Conservation (phyloP, 1,140 invertebrate species). For the Gryon sp. region DNA sequence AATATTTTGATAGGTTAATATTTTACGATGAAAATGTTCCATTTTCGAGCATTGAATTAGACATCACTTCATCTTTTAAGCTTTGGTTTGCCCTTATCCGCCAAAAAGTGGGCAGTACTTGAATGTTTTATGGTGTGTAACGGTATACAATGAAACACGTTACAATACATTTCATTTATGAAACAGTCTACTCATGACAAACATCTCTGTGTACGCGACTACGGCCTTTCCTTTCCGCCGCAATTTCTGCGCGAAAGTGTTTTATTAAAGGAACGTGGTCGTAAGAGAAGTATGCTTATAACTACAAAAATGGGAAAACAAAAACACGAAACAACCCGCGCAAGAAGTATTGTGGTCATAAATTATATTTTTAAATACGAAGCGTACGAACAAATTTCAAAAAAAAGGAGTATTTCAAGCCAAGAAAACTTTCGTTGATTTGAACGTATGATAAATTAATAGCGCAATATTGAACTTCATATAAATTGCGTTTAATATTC, state of each 20-base stretch:
- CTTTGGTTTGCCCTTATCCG: neutral
- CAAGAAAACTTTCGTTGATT: too few relatives aligned
- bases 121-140: slow-evolving; percentile 36
- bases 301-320: slow-evolving; percentile 35
- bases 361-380: slow-evolving; percentile 74
- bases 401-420: neutral
- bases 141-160: slow-evolving; percentile 37
- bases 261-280: slow-evolving; percentile 69
- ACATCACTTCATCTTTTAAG: slow-evolving; percentile 9
- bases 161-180: slow-evolving; percentile 61
- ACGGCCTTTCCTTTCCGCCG: slow-evolving; percentile 31
- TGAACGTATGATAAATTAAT: too few relatives aligned
- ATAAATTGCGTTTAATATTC: too few relatives aligned
- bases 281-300: slow-evolving; percentile 69
- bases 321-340: slow-evolving; percentile 64
- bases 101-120: slow-evolving; percentile 28
- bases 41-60: neutral
- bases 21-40: too few relatives aligned
- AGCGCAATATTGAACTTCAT: too few relatives aligned
- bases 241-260: slow-evolving; percentile 55
- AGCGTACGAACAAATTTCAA: slow-evolving; percentile 23
- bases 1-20: too few relatives aligned
- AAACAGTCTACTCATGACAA: slow-evolving; percentile 55
- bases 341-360: slow-evolving; percentile 66
- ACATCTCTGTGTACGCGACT: slow-evolving; percentile 49